Base-by-base conservation (phyloP, 2,888 invertebrate species). In the Tortricodes alternella region DNA sequence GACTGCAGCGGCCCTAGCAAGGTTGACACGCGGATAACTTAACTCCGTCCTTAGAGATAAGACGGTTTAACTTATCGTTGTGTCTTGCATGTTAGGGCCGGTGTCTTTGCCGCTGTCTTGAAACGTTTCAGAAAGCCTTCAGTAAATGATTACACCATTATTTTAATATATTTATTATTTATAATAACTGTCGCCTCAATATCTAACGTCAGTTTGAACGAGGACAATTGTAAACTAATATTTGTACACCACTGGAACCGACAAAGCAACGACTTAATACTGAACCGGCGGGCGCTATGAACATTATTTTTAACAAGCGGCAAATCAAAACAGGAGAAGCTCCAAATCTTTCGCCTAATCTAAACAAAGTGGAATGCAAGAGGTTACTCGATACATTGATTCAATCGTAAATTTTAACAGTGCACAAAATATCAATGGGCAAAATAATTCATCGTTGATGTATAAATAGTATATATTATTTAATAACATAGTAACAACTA, bases 331-430 rank as follows among this genome's bases (percentile, higher is more conserved):
- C 29, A 29, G 29, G n/a, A 39, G 23, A 13, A 3, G 41, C 41
- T 11, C 29, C 11, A 44, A 24, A 23, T 9, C 9, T 15, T 24
- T 9, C 24, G 16, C 6, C 15, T 41, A 41, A 21, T 41, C 39
- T 32, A 48, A 60, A 53, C 73, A 82, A 78, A 73, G 80, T 88
- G 89, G 89, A 89, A 89, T 89, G 89, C 89, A 87, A 83, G 77
- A 80, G 83, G 84, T 73, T 75, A 71, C 71, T 72, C 71, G 67
- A 74, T 66, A 55, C 41, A 41, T 53, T 39, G 24, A 46, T 46
- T 67, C 66, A 60, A 69, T 65, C 70, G 74, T 68, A 73, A 73
- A 67, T 43, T 38, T 23, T 16, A 52, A 49, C 48, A 50, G 32
- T 37, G 74, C 76, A 73, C 71, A 74, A 71, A 74, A 70, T 65